Evolutionary conservation across 1,140 invertebrate species (phyloP).

Genomic region (Drosophila nebulosa): DNA sequence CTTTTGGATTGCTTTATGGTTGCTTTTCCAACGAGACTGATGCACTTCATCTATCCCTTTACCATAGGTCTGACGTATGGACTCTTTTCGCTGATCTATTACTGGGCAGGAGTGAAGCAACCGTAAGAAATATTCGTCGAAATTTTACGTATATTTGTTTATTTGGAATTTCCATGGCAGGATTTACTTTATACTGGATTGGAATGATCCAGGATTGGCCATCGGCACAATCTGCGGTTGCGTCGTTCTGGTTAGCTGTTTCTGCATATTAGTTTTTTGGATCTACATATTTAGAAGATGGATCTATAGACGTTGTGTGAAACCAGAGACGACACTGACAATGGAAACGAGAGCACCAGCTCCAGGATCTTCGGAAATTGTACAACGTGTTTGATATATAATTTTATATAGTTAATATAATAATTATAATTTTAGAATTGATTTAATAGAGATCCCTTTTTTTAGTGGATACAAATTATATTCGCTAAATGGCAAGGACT

Average conservation of each 20-base stretch:
- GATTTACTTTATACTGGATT: slow-evolving; percentile 72
- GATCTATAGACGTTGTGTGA: slow-evolving; percentile 22
- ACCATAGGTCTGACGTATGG: slow-evolving; percentile 84
- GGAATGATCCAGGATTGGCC: slow-evolving; percentile 55
- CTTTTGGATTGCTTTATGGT: slow-evolving; percentile 87
- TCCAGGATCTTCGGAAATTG: background rate
- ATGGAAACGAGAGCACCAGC: background rate
- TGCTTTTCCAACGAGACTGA: slow-evolving; percentile 85
- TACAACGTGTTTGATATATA: background rate
- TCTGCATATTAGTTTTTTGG: slow-evolving; percentile 50
- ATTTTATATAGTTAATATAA: background rate
- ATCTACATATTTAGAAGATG: slow-evolving; percentile 44
- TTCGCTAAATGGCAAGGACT: background rate
- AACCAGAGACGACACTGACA: background rate
- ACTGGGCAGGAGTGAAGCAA: slow-evolving; percentile 85
- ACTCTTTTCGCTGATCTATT: slow-evolving; percentile 88
- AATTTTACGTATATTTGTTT: background rate
- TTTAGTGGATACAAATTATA: background rate
- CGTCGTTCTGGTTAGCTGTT: slow-evolving; percentile 40
- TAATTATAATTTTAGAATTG: background rate
- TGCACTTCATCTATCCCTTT: slow-evolving; percentile 87
- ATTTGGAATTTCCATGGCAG: slow-evolving; percentile 2
- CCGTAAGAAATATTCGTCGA: slow-evolving; percentile 74
- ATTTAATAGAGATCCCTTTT: background rate
- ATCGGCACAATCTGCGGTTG: slow-evolving; percentile 56